Evolutionary conservation across 2,797 vertebrate genomes (phyloP).

Genomic region (Ptychobarbus kaznakovi): DNA sequence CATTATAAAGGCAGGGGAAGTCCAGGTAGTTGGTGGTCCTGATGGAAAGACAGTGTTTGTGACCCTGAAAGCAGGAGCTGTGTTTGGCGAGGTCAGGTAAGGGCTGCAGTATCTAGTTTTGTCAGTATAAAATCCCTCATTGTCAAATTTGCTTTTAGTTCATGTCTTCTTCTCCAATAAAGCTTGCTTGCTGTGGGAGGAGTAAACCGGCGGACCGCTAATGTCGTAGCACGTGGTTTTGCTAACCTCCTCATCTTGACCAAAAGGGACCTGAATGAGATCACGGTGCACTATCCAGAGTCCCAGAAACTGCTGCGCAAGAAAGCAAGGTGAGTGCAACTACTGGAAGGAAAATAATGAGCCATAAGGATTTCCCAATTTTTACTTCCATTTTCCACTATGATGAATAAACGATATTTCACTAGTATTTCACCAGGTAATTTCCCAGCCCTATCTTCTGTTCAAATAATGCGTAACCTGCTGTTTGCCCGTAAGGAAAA

Average conservation of each 20-base stretch:
- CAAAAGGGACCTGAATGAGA: slow-evolving; percentile 95
- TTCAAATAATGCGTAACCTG: background rate
- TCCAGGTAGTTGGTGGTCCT: slow-evolving; percentile 93
- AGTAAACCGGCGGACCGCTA: slow-evolving; percentile 93
- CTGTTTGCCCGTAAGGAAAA: slow-evolving; percentile 79
- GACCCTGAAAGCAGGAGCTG: slow-evolving; percentile 90
- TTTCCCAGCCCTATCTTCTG: background rate
- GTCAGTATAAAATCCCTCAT: background rate
- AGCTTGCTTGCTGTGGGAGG: slow-evolving; percentile 93
- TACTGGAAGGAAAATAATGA: background rate
- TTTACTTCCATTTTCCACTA: background rate
- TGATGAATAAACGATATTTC: background rate
- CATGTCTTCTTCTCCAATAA: slow-evolving; percentile 47
- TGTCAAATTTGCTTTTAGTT: slow-evolving; percentile 1
- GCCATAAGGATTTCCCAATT: background rate
- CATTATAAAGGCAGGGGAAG: slow-evolving; percentile 96
- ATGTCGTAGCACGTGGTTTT: slow-evolving; percentile 93
- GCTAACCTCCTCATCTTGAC: slow-evolving; percentile 97
- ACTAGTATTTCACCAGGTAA: background rate
- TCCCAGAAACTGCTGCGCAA: slow-evolving; percentile 95
- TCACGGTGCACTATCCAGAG: slow-evolving; percentile 95
- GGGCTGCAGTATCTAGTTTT: background rate
- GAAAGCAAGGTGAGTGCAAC: slow-evolving; percentile 87
- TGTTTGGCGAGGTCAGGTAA: slow-evolving; percentile 98
- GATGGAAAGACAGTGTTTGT: slow-evolving; percentile 92